Evolutionary conservation across 2,888 invertebrate species (phyloP), one percentile per base, ranked within the genome.

Genomic region (Limenitis camilla): DNA sequence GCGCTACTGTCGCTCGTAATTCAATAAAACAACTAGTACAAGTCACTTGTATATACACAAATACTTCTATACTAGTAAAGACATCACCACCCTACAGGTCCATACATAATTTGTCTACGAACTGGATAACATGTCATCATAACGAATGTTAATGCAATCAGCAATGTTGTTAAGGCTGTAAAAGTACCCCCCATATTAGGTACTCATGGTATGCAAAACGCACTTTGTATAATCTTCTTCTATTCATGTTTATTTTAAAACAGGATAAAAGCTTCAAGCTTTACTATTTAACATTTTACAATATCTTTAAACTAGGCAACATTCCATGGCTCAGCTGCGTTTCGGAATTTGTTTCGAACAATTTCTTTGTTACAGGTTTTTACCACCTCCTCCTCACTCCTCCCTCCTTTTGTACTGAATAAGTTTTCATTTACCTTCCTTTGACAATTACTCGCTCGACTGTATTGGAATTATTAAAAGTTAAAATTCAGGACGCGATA

Each of bases 291-390:
- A 10, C 8, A 30, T 45, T 11, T 28, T 35, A 45, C 36, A 11
- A 11, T 2, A 19, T 19, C 19, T 3, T 19, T 19, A 19, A 19
- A 19, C 19, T 19, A 19, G 1, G 19, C 19, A 19, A 19, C 19
- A 19, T 19, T 36, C 39, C 29, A 31, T 40, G 29, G 41, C 49
- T 38, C 43, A 49, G 49, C 43, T 43, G 49, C 35, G 43, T 31
- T 31, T 11, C 19, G 27, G 43, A 43, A 43, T 43, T 49, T 28
- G 41, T 46, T 46, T 19, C 29, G 32, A 46, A 54, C 44, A 50
- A 54, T 54, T 46, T 54, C 53, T 42, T 33, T 33, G 50, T 45
- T 46, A 39, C 39, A 50, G 38, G 33, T 32, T 27, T 46, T 40
- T 42, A 32, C 32, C 11, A 6, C 41, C 38, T 30, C 43, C 32